Base-by-base conservation (phyloP, 2,888 invertebrate species). In the Campopleginae sp. region DNA sequence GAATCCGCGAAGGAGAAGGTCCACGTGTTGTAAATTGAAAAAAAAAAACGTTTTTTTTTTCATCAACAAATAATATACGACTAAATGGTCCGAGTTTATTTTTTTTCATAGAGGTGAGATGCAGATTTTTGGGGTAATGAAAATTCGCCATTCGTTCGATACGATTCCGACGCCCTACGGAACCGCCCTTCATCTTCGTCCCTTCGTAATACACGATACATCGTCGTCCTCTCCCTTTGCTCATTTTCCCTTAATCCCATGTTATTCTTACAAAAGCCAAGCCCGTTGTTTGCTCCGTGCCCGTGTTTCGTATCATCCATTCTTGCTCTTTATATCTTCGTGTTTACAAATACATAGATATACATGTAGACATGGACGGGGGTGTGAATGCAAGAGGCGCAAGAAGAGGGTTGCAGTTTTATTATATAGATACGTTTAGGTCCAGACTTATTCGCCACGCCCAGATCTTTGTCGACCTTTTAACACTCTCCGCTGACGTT, bases 131-230 rank as follows among this genome's bases (percentile, higher is more conserved):
- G 78, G 86, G 82, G 66, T 48, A 84, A 87, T 80, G 63, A 78
- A 80, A 54, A 77, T 44, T 83, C 88, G 89, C 89, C 91, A 91
- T 91, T 90, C 86, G 88, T 87, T 87, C 88, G 89, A 88, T 84
- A 91, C 89, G 90, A 89, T 90, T 89, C 89, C 88, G 76, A 89
- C 92, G 91, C 92, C 92, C 91, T 88, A 84, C 65, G 82, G 88
- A 78, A 88, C 89, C 91, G 91, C 91, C 91, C 91, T 82, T 81
- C 75, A 58, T 38, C 66, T 27, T 61, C 17, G 66, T 54, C 61
- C 23, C 66, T 44, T 65, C 14, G 66, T 54, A 48, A 31, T 71
- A 27, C 17, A 27, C 17, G 61, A 71, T 68, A 31, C 77, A 51
- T 66, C 5, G 38, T 66, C 5, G 38, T 79, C 14, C 58, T 83